Base-by-base conservation (phyloP, 2,888 invertebrate species). In the Busseola fusca region DNA sequence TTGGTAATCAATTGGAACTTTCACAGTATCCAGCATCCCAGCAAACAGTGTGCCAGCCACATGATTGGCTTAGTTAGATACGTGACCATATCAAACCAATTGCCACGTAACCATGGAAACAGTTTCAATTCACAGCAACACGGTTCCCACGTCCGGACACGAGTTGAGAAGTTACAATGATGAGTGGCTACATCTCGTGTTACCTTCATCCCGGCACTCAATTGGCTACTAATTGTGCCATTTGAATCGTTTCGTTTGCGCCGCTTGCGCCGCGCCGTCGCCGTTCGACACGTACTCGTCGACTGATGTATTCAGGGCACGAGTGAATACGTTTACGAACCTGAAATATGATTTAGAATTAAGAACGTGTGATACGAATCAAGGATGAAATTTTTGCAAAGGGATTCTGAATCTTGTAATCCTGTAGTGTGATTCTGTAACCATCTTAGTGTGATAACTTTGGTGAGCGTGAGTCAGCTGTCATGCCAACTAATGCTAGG, bases 141-240 rank as follows among this genome's bases (percentile, higher is more conserved):
- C 48, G 21, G 30, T 54, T 63, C 52, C 45, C 63, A 65, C 50
- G 67, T 56, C 58, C 65, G 62, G 54, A 64, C 50, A 27, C 48
- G 34, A 64, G 30, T 54, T 25, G 42, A 37, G 21, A 37, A 69
- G 63, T 56, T 67, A 81, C 25, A 69, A 62, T 70, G 40, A 65
- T 50, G 21, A 37, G 37, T 58, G 30, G 6, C 16, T 62, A 34
- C 21, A 21, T 60, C 67, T 79, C 69, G 54, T 45, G 59, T 64
- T 77, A 66, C 76, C 64, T 76, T 42, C 71, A 68, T 59, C 62
- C 58, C 71, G 66, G 18, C 66, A 50, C 63, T 66, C 72, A 72
- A 81, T 81, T 79, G 69, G 37, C 34, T 27, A 54, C 64, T 77
- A 77, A 72, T 81, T 81, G 54, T 64, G 50, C 30, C 58, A 48